These are phyloP conservation scores for Drosophila mimetica DNA, from an alignment of 2,888 invertebrate genomes.

Conservation along the genomic window DNA sequence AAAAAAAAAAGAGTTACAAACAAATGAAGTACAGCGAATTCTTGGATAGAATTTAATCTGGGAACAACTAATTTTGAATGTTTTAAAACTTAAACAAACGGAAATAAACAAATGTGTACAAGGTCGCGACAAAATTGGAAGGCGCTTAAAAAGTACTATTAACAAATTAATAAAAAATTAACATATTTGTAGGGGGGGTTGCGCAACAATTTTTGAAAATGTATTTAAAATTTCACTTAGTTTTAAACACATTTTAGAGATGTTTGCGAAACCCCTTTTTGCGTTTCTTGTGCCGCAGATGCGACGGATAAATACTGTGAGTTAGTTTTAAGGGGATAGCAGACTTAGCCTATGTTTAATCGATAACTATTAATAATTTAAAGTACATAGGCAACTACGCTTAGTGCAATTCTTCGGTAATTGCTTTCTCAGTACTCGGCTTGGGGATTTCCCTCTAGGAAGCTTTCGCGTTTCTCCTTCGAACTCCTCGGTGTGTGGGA, in stretches of 20 bases:
- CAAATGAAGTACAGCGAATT: slow-evolving; percentile 3
- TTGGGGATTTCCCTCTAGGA: slow-evolving; percentile 22
- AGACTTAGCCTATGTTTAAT: slow-evolving; percentile 20
- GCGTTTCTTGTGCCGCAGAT: neutral
- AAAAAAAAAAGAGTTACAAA: slow-evolving; percentile 6
- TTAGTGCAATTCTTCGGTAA: slow-evolving; percentile 23
- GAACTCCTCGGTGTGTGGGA: neutral
- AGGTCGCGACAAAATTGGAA: slow-evolving; percentile 1
- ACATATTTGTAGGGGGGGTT: too few relatives aligned
- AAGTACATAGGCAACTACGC: slow-evolving; percentile 31
- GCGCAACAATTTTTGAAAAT: slow-evolving; percentile 1
- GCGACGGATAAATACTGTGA: slow-evolving; percentile 1
- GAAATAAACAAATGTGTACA: slow-evolving; percentile 5
- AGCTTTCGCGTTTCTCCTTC: slow-evolving; percentile 11
- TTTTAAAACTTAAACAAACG: slow-evolving; percentile 18
- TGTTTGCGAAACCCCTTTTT: neutral
- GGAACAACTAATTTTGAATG: neutral
- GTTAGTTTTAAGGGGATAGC: neutral
- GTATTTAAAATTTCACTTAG: neutral
- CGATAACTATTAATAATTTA: slow-evolving; percentile 38
- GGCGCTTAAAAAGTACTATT: slow-evolving; percentile 9
- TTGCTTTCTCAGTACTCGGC: slow-evolving; percentile 40
- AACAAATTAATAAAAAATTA: slow-evolving; percentile 7
- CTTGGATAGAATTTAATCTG: neutral
- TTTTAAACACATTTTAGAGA: neutral